Evolutionary conservation across 2,888 invertebrate genomes (phyloP).

Genomic region (Amphimallon solstitiale): DNA sequence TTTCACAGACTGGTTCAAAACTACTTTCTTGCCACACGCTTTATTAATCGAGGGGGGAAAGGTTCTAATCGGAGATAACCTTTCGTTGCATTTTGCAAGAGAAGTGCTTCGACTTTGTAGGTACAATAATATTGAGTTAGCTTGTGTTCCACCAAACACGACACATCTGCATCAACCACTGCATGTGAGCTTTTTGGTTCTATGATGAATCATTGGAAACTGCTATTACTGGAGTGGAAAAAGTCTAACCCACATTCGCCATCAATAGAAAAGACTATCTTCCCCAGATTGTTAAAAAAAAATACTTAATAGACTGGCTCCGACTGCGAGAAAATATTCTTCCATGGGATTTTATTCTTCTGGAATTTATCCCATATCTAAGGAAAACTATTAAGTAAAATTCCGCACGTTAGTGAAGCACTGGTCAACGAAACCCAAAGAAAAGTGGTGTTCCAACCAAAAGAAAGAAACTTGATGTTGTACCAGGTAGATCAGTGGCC

Average conservation of each 20-base stretch:
- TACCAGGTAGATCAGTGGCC: no score
- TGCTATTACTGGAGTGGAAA: no score
- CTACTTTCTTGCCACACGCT: background rate
- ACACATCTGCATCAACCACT: slow-evolving; percentile 51
- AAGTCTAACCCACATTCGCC: no score
- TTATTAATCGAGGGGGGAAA: slow-evolving; percentile 46
- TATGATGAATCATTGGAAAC: slow-evolving; percentile 47
- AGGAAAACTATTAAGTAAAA: background rate
- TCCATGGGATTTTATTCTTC: background rate
- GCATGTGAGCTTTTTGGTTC: slow-evolving; percentile 48
- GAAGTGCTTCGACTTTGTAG: slow-evolving; percentile 50
- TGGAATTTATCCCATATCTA: slow-evolving; percentile 26
- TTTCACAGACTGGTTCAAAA: slow-evolving; percentile 11
- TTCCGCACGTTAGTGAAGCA: no score
- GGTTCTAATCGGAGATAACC: slow-evolving; percentile 55
- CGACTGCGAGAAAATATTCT: slow-evolving; percentile 4
- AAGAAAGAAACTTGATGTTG: no score
- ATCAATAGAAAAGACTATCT: no score
- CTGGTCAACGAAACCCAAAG: no score
- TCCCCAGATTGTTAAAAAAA: background rate
- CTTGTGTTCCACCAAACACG: slow-evolving; percentile 47
- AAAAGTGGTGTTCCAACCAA: no score
- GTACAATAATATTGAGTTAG: slow-evolving; percentile 51
- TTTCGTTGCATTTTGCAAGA: slow-evolving; percentile 48
- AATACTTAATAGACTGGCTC: slow-evolving; percentile 7